Evolutionary conservation across 2,113 vertebrate genomes (phyloP).

Genomic region (Sinocyclocheilus grahami): DNA sequence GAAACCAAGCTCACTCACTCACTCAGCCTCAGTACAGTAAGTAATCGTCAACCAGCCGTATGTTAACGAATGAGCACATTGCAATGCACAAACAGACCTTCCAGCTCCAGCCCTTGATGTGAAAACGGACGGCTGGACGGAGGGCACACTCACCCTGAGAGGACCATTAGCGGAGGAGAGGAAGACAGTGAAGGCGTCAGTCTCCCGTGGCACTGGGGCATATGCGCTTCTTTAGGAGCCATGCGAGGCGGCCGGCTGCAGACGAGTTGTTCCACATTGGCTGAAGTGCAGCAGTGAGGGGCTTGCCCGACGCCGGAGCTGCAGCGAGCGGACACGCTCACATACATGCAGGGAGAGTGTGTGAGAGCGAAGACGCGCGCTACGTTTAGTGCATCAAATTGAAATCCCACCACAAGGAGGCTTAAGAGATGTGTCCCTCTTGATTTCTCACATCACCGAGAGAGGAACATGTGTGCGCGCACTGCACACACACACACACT

Average conservation of each 20-base stretch:
- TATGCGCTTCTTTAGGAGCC: conserved; percentile 46
- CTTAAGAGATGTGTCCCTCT: conserved; percentile 42
- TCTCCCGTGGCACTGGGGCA: conserved; percentile 51
- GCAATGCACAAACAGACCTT: conserved; percentile 28
- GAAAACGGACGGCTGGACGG: conserved; percentile 19
- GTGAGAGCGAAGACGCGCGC: conserved; percentile 17
- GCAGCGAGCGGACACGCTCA: conserved; percentile 21
- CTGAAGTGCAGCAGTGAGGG: conserved; percentile 37
- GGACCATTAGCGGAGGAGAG: conserved; percentile 53
- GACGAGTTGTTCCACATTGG: conserved; percentile 35
- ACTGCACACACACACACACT: not conserved
- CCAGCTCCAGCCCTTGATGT: conserved; percentile 3
- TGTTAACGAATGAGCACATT: not conserved
- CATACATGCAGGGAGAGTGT: not conserved
- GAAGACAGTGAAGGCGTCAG: conserved; percentile 49
- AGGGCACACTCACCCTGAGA: conserved; percentile 56
- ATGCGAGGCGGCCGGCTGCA: conserved; percentile 21
- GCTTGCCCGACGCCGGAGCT: conserved; percentile 34
- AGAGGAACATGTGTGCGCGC: conserved; percentile 17
- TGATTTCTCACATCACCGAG: conserved; percentile 25
- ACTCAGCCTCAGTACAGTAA: conserved; percentile 19
- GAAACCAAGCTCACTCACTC: conserved; percentile 36
- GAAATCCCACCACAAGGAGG: conserved; percentile 37
- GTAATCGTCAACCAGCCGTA: conserved; percentile 27
- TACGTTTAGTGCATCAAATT: conserved; percentile 32